Percentiles rank a stretch among this genome's conserved stretches.
phyloP scores from a whole-genome alignment of 2,113 vertebrate genomes.

The Maccullochella peelii region DNA sequence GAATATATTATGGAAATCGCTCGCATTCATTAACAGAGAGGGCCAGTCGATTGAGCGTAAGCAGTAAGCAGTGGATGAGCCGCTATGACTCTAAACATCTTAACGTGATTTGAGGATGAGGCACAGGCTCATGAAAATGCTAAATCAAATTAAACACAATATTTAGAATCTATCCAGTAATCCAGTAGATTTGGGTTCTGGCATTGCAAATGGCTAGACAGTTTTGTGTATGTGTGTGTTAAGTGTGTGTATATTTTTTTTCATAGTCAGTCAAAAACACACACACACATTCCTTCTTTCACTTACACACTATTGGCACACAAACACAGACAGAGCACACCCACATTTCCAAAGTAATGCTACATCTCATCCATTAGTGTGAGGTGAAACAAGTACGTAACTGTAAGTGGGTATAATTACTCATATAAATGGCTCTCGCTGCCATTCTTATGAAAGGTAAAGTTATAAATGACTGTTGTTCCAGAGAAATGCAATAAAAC shows the following conservation, averaged over 20 bases:
- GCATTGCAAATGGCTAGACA: conserved; percentile 50
- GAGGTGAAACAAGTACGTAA: conserved; percentile 69
- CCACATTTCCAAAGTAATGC: conserved; percentile 48
- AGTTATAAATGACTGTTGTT: conserved; percentile 68
- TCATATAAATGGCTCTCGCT: conserved; percentile 62
- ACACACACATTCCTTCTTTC: conserved; percentile 9
- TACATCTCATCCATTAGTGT: conserved; percentile 64
- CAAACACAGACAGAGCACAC: conserved; percentile 30
- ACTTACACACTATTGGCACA: not conserved
- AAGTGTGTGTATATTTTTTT: conserved; percentile 12
- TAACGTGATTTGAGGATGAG: conserved; percentile 84
- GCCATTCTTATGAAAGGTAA: conserved; percentile 62
- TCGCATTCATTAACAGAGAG: conserved; percentile 83
- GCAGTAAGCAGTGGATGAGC: conserved; percentile 78
- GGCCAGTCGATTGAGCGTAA: conserved; percentile 74
- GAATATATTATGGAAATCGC: conserved; percentile 90
- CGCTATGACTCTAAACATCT: conserved; percentile 83
- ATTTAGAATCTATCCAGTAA: conserved; percentile 82
- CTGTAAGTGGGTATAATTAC: conserved; percentile 71
- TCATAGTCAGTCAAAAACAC: conserved; percentile 26
- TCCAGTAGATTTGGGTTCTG: conserved; percentile 65
- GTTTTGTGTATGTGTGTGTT: conserved; percentile 47
- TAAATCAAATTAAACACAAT: conserved; percentile 86
- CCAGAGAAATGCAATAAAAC: conserved; percentile 66
- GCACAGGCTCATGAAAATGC: conserved; percentile 83